Percentiles rank a stretch among this genome's conserved stretches.
phyloP scores from a whole-genome alignment of 2,113 vertebrate genomes.

The Circaetus gallicus region DNA sequence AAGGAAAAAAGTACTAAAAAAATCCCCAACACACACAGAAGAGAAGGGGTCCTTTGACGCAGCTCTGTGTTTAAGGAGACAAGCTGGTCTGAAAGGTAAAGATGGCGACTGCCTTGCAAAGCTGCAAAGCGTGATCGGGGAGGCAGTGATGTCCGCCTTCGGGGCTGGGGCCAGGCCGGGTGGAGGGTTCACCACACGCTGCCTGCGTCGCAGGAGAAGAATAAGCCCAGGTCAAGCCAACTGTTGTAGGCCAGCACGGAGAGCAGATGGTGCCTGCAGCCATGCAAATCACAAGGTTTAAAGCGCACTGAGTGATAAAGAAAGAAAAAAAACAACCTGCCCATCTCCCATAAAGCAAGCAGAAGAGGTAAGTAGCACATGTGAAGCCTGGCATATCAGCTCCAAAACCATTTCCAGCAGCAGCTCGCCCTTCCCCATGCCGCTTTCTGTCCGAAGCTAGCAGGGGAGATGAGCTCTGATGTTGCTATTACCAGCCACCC shows the following conservation, averaged over 20 bases:
- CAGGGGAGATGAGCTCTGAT: background rate
- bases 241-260: background rate
- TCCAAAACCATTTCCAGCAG: background rate
- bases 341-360: background rate
- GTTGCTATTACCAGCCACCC: background rate
- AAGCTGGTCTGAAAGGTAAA: background rate
- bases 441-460: background rate
- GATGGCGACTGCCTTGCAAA: background rate
- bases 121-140: background rate
- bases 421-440: accelerated
- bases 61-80: background rate
- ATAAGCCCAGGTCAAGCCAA: slow-evolving; percentile 34
- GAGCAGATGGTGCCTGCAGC: slow-evolving; percentile 46
- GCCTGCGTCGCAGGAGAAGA: background rate
- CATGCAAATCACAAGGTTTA: slow-evolving; percentile 26
- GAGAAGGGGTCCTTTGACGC: background rate
- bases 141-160: background rate
- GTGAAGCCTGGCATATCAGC: accelerated
- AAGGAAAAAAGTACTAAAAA: background rate
- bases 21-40: background rate
- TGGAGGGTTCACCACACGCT: background rate
- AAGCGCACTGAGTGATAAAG: background rate
- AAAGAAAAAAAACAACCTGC: background rate
- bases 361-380: background rate
- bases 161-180: background rate